Base-by-base conservation (phyloP, 2,797 vertebrate species). In the Rhynchonycteris naso region DNA sequence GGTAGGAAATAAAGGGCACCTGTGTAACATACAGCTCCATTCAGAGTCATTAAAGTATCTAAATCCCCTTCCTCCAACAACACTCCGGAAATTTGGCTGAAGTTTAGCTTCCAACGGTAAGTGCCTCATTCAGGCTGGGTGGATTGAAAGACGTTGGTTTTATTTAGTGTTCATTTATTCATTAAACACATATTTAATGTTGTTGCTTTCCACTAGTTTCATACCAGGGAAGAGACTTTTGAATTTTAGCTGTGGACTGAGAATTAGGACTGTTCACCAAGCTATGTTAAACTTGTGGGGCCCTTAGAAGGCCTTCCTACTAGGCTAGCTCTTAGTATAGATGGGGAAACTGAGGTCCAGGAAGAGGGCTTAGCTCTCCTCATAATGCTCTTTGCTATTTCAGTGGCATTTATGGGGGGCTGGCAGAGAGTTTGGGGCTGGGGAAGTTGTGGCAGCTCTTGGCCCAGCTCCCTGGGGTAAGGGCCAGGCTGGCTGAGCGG, bases 301-400 rank as follows among this genome's bases (percentile, higher is more conserved):
- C 38, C 38, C 26, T 68, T 79, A 26, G 50, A 95, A 95, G 66
- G 26, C 71, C 58, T 80, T 84, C 54, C 88, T 75, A 82, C 68
- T 38, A 26, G 54, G 28, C 56, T 50, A 76, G 74, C 80, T 85
- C 85, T 68, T 91, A 66, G 33, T 81, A 33, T 13, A 26, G n/a
- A 63, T 71, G 74, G 89, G 84, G 72, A 93, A 95, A 95, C 81
- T 52, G 84, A 89, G 94, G 91, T 85, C 84, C n/a, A 35, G 15
- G 22, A 33, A 54, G 52, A 58, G 56, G 65, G 80, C 11, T 16
- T 2, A 7, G 43, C n/a, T 69, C 76, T 43, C 35, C 79, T 85
- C 61, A 83, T 52, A 88, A 22, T 83, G 30, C 43, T 74, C 33
- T n/a, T 76, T 91, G 58, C 83, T 83, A 22, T 86, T 90, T 69